Evolutionary conservation across 2,113 vertebrate genomes (phyloP), one percentile per base, ranked within the genome.

Genomic region (Calidris pugnax): DNA sequence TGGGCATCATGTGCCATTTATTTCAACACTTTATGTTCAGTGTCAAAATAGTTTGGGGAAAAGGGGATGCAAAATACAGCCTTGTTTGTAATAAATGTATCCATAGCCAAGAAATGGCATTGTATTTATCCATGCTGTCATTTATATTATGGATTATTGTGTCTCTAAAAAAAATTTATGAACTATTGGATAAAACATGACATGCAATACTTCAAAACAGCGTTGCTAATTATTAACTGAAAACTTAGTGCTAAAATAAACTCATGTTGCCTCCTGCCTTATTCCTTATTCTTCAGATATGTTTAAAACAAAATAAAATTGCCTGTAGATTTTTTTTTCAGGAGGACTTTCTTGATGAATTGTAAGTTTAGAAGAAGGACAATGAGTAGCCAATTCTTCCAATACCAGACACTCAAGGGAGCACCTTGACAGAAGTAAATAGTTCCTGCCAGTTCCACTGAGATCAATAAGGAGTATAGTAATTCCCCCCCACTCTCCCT

Each of bases 401-500:
- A 57, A 39, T 13, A 23, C 2, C 3, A 28, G 20, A 13, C 27
- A 59, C 7, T 55, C 5, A 68, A 3, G 4, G 12, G 12, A 78
- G 5, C 12, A 75, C 16, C 27, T 20, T 81, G 15, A 51, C 19
- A 67, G 43, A 47, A 64, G 19, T 57, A 73, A 85, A 45, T 9
- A 51, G 21, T 51, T 20, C 12, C 19, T 91, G 14, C 35, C 22
- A 64, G 6, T 47, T 57, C 14, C 50, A 41, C 30, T 85, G 71
- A n/a, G 43, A 53, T 79, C 71, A 76, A n/a, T 30, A 55, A 55
- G 8, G 11, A 64, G 2, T 8, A 32, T 20, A 4, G 10, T 15
- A 82, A 67, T 78, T 2, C 20, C 33, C 2, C 43, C 12, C 8
- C 12, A 1, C 4, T 3, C 8, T 1, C 6, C 5, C 11, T 0